Percentiles rank a stretch among this genome's conserved stretches.
Conservation (phyloP, 2,888 invertebrate genomes). For the Andrena haemorrhoa region DNA sequence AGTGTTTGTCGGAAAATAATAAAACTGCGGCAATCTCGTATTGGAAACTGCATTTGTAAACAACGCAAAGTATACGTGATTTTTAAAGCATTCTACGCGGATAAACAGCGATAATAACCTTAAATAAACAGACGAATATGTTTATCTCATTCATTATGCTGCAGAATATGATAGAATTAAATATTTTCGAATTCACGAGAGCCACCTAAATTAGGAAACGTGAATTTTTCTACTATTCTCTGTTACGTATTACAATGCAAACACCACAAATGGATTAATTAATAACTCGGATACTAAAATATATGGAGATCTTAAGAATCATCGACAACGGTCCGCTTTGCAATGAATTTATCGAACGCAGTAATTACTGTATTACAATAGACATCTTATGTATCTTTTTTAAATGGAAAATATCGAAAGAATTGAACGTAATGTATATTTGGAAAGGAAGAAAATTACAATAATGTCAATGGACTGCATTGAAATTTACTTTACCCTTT, state of each 20-base stretch:
- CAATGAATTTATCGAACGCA: too few species aligned
- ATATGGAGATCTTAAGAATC: not conserved
- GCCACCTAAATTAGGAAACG: not conserved
- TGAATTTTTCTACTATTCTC: not conserved
- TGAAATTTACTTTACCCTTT: too few species aligned
- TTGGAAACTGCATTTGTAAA: not conserved
- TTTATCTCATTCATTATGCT: too few species aligned
- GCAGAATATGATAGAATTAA: not conserved
- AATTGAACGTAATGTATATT: not conserved
- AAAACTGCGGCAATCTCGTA: not conserved
- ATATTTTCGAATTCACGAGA: not conserved
- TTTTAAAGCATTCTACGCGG: not conserved
- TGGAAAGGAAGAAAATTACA: not conserved
- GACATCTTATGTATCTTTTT: not conserved
- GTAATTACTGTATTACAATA: not conserved
- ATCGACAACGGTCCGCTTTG: not conserved
- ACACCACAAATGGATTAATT: not conserved
- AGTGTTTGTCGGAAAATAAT: conserved; percentile 28
- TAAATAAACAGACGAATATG: conserved; percentile 10
- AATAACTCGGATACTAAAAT: not conserved
- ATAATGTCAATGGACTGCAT: not conserved
- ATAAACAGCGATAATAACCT: not conserved
- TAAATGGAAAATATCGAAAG: not conserved
- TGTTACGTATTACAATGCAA: not conserved
- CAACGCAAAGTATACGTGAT: not conserved